A percentile compares a stretch with the other conserved stretches of the same genome.
phyloP scores from a whole-genome alignment of 1,140 invertebrate species.

The Samia ricini region DNA sequence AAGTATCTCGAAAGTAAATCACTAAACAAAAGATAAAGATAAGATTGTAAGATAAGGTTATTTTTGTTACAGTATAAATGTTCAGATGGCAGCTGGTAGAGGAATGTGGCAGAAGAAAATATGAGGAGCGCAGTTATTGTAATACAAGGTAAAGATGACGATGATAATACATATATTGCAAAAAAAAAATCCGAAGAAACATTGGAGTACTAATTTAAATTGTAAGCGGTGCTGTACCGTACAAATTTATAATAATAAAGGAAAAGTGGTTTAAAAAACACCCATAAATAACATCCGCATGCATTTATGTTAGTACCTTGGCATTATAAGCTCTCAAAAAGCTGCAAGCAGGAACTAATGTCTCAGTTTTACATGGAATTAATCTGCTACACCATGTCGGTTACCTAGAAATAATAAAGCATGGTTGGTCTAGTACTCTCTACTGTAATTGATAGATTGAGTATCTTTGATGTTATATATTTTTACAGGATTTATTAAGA shows the following conservation, averaged over 20 bases:
- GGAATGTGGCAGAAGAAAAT: too few relatives aligned
- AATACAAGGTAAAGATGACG: too few relatives aligned
- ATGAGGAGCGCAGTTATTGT: too few relatives aligned
- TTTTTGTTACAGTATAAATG: too few relatives aligned
- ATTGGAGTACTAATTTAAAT: not conserved
- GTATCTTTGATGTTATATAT: too few relatives aligned
- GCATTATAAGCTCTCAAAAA: conserved; percentile 71
- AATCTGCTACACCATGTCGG: conserved; percentile 61
- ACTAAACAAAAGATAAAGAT: too few relatives aligned
- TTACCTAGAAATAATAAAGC: conserved; percentile 65
- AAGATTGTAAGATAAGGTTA: too few relatives aligned
- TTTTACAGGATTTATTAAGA: too few relatives aligned
- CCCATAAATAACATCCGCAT: conserved; percentile 30
- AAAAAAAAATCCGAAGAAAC: not conserved
- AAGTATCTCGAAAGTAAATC: too few relatives aligned
- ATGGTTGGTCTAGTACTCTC: conserved; percentile 17
- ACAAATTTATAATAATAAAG: not conserved
- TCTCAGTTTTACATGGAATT: conserved; percentile 51
- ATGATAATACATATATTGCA: not conserved
- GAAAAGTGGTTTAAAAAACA: not conserved
- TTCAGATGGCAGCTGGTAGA: too few relatives aligned
- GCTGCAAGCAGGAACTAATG: conserved; percentile 65
- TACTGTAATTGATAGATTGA: too few relatives aligned
- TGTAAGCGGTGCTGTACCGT: not conserved
- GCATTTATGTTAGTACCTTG: conserved; percentile 57